A percentile compares a stretch with the other conserved stretches of the same genome.
These are phyloP conservation scores for Carposina sasakii DNA, from an alignment of 1,140 invertebrate genomes.

Conservation along the genomic window DNA sequence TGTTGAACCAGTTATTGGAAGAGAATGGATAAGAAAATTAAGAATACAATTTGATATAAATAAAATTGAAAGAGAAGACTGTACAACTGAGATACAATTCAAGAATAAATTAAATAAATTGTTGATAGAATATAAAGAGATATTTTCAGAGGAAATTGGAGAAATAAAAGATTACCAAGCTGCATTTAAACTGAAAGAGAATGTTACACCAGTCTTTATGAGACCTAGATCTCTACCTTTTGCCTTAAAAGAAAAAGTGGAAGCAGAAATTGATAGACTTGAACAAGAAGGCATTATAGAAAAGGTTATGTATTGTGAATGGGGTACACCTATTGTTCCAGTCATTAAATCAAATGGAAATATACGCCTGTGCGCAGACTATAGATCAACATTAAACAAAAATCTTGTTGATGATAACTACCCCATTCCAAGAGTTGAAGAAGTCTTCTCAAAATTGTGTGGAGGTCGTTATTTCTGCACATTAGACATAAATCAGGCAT, in stretches of 20 bases:
- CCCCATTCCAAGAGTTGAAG: conserved; percentile 20
- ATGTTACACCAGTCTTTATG: conserved; percentile 18
- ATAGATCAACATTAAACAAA: conserved; percentile 12
- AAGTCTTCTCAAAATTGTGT: conserved; percentile 19
- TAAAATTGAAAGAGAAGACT: not conserved
- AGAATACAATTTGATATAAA: conserved; percentile 10
- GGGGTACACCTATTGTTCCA: conserved; percentile 29
- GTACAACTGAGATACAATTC: not conserved
- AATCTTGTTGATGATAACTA: not conserved
- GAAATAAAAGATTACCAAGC: conserved; percentile 11
- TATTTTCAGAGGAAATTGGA: no score
- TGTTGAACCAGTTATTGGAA: conserved; percentile 14
- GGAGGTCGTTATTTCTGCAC: conserved; percentile 28
- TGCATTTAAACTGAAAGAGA: conserved; percentile 10
- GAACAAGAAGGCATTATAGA: conserved; percentile 23
- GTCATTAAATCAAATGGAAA: conserved; percentile 25
- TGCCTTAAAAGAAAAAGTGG: conserved; percentile 25
- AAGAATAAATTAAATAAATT: conserved; percentile 1
- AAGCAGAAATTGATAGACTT: conserved; percentile 20
- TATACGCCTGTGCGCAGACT: conserved; percentile 25
- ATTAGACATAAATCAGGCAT: conserved; percentile 35
- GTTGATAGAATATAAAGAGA: conserved; percentile 4
- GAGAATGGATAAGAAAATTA: conserved; percentile 12
- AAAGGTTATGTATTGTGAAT: conserved; percentile 23
- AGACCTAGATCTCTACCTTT: conserved; percentile 22